Percentiles rank a stretch among this genome's conserved stretches.
These are phyloP conservation scores for Amphiprion percula DNA, from an alignment of 2,113 vertebrate genomes.

Conservation along the genomic window DNA sequence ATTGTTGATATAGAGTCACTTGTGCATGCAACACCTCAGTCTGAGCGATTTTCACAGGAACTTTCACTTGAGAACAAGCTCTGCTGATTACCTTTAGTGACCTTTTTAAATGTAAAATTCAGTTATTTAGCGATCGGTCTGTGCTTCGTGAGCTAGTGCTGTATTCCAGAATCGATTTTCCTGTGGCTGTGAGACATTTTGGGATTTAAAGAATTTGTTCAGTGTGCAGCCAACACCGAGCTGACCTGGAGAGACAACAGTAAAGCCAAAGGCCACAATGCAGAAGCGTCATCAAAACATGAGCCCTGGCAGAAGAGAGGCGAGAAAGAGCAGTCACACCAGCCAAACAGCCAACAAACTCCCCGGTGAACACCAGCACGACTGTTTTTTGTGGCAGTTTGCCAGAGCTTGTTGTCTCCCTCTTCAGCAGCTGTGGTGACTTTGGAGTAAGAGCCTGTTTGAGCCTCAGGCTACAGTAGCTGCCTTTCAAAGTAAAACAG, in stretches of 20 bases:
- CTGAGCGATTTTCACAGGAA: not conserved
- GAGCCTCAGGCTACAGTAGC: constrained; percentile 30
- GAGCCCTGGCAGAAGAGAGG: not conserved
- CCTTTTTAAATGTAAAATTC: not conserved
- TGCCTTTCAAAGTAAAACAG: constrained; percentile 25
- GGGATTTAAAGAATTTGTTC: not conserved
- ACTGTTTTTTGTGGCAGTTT: not conserved
- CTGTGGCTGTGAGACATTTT: not conserved
- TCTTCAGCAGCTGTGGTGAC: constrained; percentile 38
- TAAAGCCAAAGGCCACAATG: not conserved
- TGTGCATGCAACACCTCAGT: not conserved
- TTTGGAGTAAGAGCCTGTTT: constrained; percentile 25
- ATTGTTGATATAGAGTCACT: not conserved
- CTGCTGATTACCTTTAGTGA: not conserved
- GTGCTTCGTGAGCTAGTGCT: not conserved
- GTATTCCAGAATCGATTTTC: not conserved
- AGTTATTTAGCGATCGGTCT: not conserved
- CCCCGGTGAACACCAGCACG: not conserved
- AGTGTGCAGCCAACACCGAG: not conserved
- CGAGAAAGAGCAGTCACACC: not conserved
- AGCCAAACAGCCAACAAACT: not conserved
- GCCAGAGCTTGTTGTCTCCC: constrained; percentile 8
- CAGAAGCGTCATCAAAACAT: constrained; percentile 12
- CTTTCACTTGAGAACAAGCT: not conserved
- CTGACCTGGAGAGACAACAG: not conserved